These are phyloP conservation scores for Oscheius onirici DNA, from an alignment of 2,888 invertebrate species.

Conservation along the genomic window DNA sequence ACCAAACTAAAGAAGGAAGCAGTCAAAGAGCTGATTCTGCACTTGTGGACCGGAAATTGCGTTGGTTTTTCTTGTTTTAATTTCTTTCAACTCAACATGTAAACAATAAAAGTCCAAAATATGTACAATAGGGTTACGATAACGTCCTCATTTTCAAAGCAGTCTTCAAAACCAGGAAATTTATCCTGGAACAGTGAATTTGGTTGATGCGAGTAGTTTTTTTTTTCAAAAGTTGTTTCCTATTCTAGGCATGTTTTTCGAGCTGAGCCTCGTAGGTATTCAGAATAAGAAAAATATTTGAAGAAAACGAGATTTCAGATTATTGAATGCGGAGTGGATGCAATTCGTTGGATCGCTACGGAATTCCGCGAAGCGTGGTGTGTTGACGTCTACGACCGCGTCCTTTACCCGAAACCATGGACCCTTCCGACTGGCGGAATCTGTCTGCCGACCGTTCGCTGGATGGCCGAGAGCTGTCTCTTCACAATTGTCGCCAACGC, in stretches of 20 bases:
- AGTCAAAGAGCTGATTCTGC: not conserved
- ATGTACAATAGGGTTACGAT: no score
- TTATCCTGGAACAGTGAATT: no score
- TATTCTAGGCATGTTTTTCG: no score
- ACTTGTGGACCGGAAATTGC: not conserved
- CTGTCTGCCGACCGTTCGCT: conserved; percentile 50
- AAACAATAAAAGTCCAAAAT: no score
- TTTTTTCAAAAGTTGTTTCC: no score
- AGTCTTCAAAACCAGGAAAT: no score
- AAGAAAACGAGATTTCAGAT: conserved; percentile 38
- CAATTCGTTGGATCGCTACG: conserved; percentile 51
- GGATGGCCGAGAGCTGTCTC: conserved; percentile 67
- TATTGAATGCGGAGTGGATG: conserved; percentile 61
- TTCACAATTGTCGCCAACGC: conserved; percentile 56
- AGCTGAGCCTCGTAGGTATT: no score
- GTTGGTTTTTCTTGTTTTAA: not conserved
- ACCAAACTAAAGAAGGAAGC: not conserved
- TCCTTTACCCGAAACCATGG: conserved; percentile 63
- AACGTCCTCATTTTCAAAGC: no score
- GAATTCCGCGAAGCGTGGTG: conserved; percentile 57
- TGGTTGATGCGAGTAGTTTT: no score
- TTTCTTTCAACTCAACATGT: not conserved
- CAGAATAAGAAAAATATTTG: no score
- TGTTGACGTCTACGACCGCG: conserved; percentile 36
- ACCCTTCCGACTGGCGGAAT: conserved; percentile 32